Percentiles rank a stretch among this genome's conserved stretches.
These are phyloP conservation scores for Cyphomyrus plagiostoma DNA, from an alignment of 2,113 vertebrate genomes.

Conservation along the genomic window DNA sequence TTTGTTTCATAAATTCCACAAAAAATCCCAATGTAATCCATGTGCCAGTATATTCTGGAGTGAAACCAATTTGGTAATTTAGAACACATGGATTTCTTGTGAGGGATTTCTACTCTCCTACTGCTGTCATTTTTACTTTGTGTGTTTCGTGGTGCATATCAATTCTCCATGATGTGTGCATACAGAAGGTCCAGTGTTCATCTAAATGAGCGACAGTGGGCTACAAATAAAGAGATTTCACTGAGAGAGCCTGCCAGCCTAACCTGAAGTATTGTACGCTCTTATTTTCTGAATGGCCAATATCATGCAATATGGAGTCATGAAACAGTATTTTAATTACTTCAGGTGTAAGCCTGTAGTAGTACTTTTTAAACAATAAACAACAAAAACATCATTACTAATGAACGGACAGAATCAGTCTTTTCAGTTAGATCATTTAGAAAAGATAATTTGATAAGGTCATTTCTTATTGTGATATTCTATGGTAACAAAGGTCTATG, in stretches of 20 bases:
- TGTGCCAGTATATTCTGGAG: constrained; percentile 1
- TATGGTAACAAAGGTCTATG: background rate
- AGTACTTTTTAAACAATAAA: background rate
- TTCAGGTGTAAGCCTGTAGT: background rate
- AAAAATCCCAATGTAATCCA: background rate
- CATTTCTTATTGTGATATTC: background rate
- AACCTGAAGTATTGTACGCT: too few species aligned
- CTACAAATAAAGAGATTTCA: background rate
- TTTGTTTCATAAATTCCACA: constrained; percentile 15
- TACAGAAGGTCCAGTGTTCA: background rate
- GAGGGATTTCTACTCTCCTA: background rate
- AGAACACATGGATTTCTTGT: constrained; percentile 11
- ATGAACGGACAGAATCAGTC: background rate
- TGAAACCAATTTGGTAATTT: constrained; percentile 17
- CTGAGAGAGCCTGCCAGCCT: background rate
- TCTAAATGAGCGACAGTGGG: background rate
- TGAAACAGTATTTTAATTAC: background rate
- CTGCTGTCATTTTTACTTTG: background rate
- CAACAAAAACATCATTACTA: background rate
- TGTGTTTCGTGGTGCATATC: background rate
- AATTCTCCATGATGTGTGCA: background rate
- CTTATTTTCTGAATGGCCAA: background rate
- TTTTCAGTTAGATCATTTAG: background rate
- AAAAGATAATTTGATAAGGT: background rate
- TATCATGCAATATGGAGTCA: background rate